phyloP scores from a whole-genome alignment of 2,888 invertebrate genomes.

The Proisotoma minuta region DNA sequence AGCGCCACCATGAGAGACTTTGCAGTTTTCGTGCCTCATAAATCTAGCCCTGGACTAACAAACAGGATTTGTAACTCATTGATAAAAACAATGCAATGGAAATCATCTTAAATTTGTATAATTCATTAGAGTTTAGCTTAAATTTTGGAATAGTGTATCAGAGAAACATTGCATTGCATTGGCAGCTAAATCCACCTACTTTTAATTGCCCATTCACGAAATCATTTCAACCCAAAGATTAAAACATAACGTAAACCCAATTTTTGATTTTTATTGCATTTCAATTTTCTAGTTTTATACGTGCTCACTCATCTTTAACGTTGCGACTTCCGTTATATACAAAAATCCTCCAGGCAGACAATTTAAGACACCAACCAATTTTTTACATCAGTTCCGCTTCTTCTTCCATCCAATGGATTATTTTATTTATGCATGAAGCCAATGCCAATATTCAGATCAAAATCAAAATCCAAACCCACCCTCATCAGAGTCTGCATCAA shows the following conservation, averaged over 20 bases:
- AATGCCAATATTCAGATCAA: no score
- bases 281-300: neutral
- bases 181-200: constrained; percentile 1
- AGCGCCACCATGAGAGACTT: constrained; percentile 31
- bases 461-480: no score
- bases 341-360: neutral
- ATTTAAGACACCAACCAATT: neutral
- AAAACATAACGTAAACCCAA: neutral
- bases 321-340: neutral
- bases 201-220: constrained; percentile 12
- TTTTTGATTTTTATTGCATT: neutral
- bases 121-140: neutral
- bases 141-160: neutral
- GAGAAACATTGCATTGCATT: neutral
- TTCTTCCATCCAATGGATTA: no score
- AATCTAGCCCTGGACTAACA: constrained; percentile 21
- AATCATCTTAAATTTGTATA: neutral
- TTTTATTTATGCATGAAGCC: no score
- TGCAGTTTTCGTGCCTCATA: constrained; percentile 37
- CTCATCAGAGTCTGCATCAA: no score
- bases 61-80: neutral
- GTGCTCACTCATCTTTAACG: constrained; percentile 2
- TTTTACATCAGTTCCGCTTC: constrained; percentile 4
- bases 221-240: neutral
- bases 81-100: neutral